Evolutionary conservation across 2,797 vertebrate genomes (phyloP), one percentile per base, ranked within the genome.

Genomic region (Galago senegalensis): DNA sequence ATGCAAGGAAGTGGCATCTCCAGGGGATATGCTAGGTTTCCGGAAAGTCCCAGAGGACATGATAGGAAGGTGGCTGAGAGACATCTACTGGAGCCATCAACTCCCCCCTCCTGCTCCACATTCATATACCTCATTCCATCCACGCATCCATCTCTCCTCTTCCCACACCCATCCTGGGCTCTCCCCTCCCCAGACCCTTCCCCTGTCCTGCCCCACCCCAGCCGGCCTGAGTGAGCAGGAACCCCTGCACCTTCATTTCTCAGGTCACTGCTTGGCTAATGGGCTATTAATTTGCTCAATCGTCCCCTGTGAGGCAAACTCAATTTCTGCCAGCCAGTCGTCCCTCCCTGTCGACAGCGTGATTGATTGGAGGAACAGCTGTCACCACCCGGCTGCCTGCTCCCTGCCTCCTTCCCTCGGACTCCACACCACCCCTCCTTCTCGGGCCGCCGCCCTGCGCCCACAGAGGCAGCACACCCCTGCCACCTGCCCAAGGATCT

Each of bases 271-370:
- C 99, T 99, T 99, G 99, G 99, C 99, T 99, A 99, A 99, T 99
- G 99, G 99, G 99, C 99, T 99, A 99, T 99, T 99, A 99, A 99
- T 99, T 99, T 99, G 99, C 99, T 99, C 99, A 98, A 97, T 99
- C 99, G 99, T 99, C 99, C 98, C 99, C 99, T 99, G 99, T 99
- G 99, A 99, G 99, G 98, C 99, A 99, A 99, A 99, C 99, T 99
- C 99, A 99, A 99, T 99, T 99, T 99, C 99, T 99, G 98, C 97
- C 98, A 85, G 95, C 98, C 98, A 98, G 98, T 98, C 98, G 98
- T 99, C 98, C 97, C 98, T 98, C 98, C 98, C 98, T 99, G 98
- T 98, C 98, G 98, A 99, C 99, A 98, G 91, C 63, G 99, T 99
- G 99, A 99, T 99, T 99, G 99, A 99, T 99, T 99, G 99, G 99